A percentile compares a stretch with the other conserved stretches of the same genome.
These are phyloP conservation scores for Telenomus remus DNA, from an alignment of 1,140 invertebrate genomes.

Conservation along the genomic window DNA sequence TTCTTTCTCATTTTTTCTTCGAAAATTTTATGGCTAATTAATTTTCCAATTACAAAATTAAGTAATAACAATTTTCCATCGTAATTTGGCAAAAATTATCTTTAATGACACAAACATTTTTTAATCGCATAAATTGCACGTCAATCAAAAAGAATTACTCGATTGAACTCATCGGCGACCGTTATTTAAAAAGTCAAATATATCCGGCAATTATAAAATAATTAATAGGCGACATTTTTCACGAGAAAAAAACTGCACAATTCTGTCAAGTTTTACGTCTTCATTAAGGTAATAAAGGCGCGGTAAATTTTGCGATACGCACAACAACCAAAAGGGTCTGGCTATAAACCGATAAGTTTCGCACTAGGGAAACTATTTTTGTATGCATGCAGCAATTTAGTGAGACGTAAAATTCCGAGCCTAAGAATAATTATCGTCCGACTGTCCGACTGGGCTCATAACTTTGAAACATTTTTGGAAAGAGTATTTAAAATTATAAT, in stretches of 20 bases:
- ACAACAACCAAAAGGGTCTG: too few species aligned
- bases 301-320: slow-evolving; percentile 66
- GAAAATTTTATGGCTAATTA: too few species aligned
- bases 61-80: too few species aligned
- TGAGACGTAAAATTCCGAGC: slow-evolving; percentile 70
- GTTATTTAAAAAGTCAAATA: too few species aligned
- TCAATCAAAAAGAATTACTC: too few species aligned
- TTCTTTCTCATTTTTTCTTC: too few species aligned
- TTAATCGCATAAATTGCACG: too few species aligned
- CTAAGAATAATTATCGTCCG: slow-evolving; percentile 69
- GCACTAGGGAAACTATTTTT: slow-evolving; percentile 55
- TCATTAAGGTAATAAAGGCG: slow-evolving; percentile 74
- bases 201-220: slow-evolving; percentile 16
- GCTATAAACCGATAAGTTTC: slow-evolving; percentile 19
- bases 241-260: slow-evolving; percentile 60
- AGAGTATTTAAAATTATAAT: too few species aligned
- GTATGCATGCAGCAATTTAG: slow-evolving; percentile 74
- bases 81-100: too few species aligned
- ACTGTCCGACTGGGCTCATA: slow-evolving; percentile 64
- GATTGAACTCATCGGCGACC: too few species aligned
- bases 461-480: slow-evolving; percentile 16
- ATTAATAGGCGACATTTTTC: slow-evolving; percentile 47
- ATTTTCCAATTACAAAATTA: too few species aligned
- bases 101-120: too few species aligned
- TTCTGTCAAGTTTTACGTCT: slow-evolving; percentile 68